A percentile compares a stretch with the other conserved stretches of the same genome.
Evolutionary conservation across 1,140 invertebrate genomes (phyloP).

Genomic region (Ylistrum balloti): DNA sequence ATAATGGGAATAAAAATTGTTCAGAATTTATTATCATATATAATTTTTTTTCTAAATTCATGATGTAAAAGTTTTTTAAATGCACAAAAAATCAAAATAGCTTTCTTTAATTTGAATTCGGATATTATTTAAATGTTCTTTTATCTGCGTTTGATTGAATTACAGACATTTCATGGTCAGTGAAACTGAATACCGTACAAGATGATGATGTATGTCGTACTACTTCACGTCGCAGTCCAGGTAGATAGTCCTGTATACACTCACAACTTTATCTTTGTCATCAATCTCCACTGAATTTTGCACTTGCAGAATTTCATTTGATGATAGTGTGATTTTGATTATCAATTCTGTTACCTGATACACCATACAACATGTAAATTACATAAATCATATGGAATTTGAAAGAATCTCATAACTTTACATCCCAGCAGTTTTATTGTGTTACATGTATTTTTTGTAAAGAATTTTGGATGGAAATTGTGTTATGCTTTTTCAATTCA

Average conservation of each 20-base stretch:
- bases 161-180: constrained; percentile 26
- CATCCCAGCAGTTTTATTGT: not conserved
- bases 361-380: not conserved
- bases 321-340: not conserved
- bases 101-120: not conserved
- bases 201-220: not conserved
- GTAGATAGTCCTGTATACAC: not conserved
- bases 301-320: constrained; percentile 1
- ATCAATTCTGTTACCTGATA: not conserved
- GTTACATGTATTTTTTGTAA: not conserved
- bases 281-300: constrained; percentile 2
- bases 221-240: not conserved
- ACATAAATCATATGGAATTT: not conserved
- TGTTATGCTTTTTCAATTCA: not conserved
- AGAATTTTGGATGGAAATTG: not conserved
- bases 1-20: not conserved
- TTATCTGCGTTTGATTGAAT: constrained; percentile 26
- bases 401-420: not conserved
- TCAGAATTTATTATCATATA: not conserved
- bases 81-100: not conserved
- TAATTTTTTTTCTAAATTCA: not conserved
- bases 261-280: not conserved
- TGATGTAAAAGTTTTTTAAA: constrained; percentile 11
- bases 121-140: not conserved
- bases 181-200: not conserved